phyloP scores from a whole-genome alignment of 2,797 vertebrate species.

The Pseudochromis fuscus region DNA sequence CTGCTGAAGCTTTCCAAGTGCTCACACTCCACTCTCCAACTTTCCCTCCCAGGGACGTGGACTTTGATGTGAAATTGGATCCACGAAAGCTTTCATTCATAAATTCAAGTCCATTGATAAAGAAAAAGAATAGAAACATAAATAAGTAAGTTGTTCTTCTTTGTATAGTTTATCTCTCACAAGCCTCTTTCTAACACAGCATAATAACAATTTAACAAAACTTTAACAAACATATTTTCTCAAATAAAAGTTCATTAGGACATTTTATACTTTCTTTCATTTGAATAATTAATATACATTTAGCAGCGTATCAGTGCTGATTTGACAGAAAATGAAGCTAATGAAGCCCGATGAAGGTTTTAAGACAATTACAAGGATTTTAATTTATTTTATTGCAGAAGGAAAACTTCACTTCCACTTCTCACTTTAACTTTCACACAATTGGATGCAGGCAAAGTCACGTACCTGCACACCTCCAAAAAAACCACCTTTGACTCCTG shows the following conservation, averaged over 20 bases:
- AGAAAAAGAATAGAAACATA: not conserved
- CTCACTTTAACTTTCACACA: not conserved
- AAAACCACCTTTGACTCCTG: constrained; percentile 23
- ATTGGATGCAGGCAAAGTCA: constrained; percentile 7
- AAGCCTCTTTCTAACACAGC: not conserved
- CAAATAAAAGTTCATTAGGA: no score
- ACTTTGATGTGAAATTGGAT: constrained; percentile 46
- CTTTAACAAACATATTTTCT: no score
- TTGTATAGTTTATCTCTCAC: no score
- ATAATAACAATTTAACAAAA: no score
- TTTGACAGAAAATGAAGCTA: constrained; percentile 1
- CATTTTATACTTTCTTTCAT: not conserved
- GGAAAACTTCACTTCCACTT: not conserved
- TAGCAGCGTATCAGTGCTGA: not conserved
- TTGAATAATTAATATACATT: not conserved
- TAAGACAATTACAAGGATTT: not conserved
- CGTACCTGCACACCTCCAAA: constrained; percentile 5
- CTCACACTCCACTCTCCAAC: constrained; percentile 9
- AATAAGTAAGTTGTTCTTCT: not conserved
- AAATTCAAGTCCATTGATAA: constrained; percentile 67
- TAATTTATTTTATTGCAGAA: not conserved
- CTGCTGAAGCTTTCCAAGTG: not conserved
- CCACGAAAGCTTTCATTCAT: constrained; percentile 67
- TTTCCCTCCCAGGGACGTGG: constrained; percentile 6
- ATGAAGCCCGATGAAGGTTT: not conserved